A percentile compares a stretch with the other conserved stretches of the same genome.
Evolutionary conservation across 2,113 vertebrate genomes (phyloP).

Genomic region (Semicossyphus pulcher): DNA sequence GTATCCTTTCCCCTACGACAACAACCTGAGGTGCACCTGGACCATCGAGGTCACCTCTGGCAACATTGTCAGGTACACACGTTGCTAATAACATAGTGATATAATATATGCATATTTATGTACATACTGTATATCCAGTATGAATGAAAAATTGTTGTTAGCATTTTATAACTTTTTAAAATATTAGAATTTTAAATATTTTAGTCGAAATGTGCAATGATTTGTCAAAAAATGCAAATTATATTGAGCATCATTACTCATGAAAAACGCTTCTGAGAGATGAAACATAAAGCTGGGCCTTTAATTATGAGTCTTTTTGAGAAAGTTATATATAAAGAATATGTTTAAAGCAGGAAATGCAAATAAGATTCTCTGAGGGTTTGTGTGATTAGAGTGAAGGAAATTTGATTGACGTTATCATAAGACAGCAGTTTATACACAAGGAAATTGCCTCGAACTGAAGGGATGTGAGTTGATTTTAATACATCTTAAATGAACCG

Average conservation of each 20-base stretch:
- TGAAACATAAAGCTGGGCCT: background rate
- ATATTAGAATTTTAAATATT: background rate
- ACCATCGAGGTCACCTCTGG: slow-evolving; percentile 94
- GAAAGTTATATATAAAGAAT: background rate
- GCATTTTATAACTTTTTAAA: background rate
- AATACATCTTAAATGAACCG: slow-evolving; percentile 15
- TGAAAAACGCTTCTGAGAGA: background rate
- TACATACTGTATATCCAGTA: background rate
- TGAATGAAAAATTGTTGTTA: background rate
- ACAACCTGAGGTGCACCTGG: slow-evolving; percentile 96
- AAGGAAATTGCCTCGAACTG: background rate
- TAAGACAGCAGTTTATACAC: background rate
- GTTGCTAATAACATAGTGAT: background rate
- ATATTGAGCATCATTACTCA: background rate
- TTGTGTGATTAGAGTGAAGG: background rate
- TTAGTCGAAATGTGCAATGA: background rate
- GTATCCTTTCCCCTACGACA: slow-evolving; percentile 98
- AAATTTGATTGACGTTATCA: slow-evolving; percentile 13
- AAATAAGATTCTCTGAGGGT: background rate
- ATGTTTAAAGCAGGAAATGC: background rate
- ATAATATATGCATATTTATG: background rate
- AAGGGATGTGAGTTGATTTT: slow-evolving; percentile 4
- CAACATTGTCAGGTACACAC: slow-evolving; percentile 93
- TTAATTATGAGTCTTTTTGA: background rate
- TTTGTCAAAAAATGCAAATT: slow-evolving; percentile 22